Base-by-base conservation (phyloP, 2,888 invertebrate species). In the Agrotis exclamationis region DNA sequence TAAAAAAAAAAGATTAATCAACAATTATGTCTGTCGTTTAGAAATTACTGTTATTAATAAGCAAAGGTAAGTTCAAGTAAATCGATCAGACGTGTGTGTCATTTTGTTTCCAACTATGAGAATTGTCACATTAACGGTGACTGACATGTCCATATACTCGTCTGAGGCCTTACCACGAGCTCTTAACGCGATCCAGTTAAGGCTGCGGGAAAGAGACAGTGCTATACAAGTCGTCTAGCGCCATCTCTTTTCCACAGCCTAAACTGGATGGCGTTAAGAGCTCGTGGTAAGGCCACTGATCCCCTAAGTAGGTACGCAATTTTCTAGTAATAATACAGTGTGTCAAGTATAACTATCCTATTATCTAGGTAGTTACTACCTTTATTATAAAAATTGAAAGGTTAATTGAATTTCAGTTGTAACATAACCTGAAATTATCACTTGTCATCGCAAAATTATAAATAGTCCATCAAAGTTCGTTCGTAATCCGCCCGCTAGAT, bases 401-500 rank as follows among this genome's bases (percentile, higher is more conserved):
- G n/a, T 39, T n/a, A 69, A 70, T 70, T 70, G 13, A 74, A 65
- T 69, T 82, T 56, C 53, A 58, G 50, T 9, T 63, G 39, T 7
- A 57, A 65, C 22, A 44, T 13, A 22, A 24, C 13, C 13, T 44
- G 1, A 79, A 84, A 76, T 82, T 72, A 71, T 18, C 33, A 22
- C 56, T 59, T 70, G 53, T 75, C 54, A 56, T 68, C 60, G 24
- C 20, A 20, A 72, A 62, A 59, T 57, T 51, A 64, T 24, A 51
- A 48, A 54, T 22, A 59, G 44, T 16, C 33, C 45, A 51, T 79
- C 58, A 71, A 70, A 59, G 80, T 79, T 85, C 74, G 65, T 84
- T 88, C 81, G 79, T 86, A 86, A 85, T 78, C 80, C 74, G 79
- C 85, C 86, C 88, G 86, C 86, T 92, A 92, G 93, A 92, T 93